Percentiles rank a stretch among this genome's conserved stretches.
These are phyloP conservation scores for Linnaemya tessellans DNA, from an alignment of 2,888 invertebrate species.

Conservation along the genomic window DNA sequence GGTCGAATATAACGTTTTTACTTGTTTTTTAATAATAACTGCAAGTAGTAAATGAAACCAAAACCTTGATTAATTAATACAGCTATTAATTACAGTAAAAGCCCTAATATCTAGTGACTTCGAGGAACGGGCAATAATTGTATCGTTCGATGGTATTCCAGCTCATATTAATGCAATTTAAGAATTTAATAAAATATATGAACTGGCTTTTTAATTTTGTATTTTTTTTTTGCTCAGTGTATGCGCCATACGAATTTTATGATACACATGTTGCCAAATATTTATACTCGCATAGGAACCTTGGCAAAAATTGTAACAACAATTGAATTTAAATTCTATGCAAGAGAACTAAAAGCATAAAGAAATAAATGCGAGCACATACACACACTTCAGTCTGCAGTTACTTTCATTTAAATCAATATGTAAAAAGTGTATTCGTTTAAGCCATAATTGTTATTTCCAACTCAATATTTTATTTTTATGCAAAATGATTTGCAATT, in stretches of 20 bases:
- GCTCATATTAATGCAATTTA: too few relatives aligned
- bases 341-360: constrained; percentile 7
- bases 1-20: too few relatives aligned
- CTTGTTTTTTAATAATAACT: too few relatives aligned
- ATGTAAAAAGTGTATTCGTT: constrained; percentile 12
- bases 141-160: too few relatives aligned
- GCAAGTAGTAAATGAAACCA: too few relatives aligned
- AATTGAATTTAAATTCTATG: constrained; percentile 56
- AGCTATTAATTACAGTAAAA: too few relatives aligned
- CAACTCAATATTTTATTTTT: background rate
- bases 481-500: background rate
- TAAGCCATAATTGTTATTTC: constrained; percentile 7
- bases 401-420: constrained; percentile 38
- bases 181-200: too few relatives aligned
- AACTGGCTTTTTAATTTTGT: too few relatives aligned
- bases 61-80: too few relatives aligned
- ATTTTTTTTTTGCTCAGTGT: constrained; percentile 24
- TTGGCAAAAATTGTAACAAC: constrained; percentile 46
- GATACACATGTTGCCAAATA: constrained; percentile 46
- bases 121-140: too few relatives aligned
- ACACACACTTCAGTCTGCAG: constrained; percentile 4
- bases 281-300: constrained; percentile 25
- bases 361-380: constrained; percentile 2
- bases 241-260: constrained; percentile 1
- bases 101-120: too few relatives aligned